phyloP scores from a whole-genome alignment of 2,797 vertebrate species.

The Lutjanus campechanus region DNA sequence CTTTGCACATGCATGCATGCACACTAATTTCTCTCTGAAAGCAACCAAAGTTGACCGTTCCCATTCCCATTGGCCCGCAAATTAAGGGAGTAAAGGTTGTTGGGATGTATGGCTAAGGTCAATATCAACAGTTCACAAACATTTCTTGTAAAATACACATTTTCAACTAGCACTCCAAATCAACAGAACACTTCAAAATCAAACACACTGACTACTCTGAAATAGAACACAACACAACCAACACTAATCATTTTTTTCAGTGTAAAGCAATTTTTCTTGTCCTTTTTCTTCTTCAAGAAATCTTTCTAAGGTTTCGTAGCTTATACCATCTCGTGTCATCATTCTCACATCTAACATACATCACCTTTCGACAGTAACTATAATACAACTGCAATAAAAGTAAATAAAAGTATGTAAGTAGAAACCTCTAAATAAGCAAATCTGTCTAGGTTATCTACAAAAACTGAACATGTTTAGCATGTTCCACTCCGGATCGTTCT shows the following conservation, averaged over 20 bases:
- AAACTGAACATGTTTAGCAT: conserved; percentile 44
- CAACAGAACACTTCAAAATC: conserved; percentile 48
- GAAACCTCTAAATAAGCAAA: conserved; percentile 49
- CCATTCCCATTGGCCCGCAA: conserved; percentile 12
- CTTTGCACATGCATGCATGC: conserved; percentile 53
- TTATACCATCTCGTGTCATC: conserved; percentile 69
- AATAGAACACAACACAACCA: conserved; percentile 55
- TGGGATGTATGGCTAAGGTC: conserved; percentile 32
- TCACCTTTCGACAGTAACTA: conserved; percentile 47
- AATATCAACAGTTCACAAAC: conserved; percentile 44
- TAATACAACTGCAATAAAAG: conserved; percentile 35
- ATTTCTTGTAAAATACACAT: conserved; percentile 49
- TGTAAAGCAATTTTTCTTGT: conserved; percentile 64
- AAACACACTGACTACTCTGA: conserved; percentile 62
- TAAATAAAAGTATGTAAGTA: conserved; percentile 35
- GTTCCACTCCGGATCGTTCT: conserved; percentile 43
- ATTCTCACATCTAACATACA: conserved; percentile 55
- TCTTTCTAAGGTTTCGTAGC: conserved; percentile 66
- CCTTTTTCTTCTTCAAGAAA: conserved; percentile 53
- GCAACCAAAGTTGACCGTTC: conserved; percentile 16
- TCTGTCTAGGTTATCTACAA: conserved; percentile 41
- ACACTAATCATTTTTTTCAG: conserved; percentile 64
- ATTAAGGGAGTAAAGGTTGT: conserved; percentile 3
- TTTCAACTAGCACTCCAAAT: conserved; percentile 62
- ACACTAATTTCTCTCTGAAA: conserved; percentile 39